These are phyloP conservation scores for Chymomyza procnemis DNA, from an alignment of 2,888 invertebrate species.

Conservation along the genomic window DNA sequence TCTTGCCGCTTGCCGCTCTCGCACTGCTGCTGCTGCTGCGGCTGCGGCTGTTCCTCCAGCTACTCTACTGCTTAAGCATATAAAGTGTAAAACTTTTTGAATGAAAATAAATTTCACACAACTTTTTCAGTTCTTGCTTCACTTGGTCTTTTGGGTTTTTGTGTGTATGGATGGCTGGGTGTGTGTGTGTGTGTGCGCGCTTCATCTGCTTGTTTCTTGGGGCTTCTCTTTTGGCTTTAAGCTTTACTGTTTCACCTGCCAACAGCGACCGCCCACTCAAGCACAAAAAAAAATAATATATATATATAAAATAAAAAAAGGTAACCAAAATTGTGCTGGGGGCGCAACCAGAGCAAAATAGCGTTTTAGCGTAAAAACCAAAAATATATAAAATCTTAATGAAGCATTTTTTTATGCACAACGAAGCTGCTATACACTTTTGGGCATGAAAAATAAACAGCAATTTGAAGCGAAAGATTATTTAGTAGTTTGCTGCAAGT, in stretches of 20 bases:
- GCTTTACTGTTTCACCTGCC: background rate
- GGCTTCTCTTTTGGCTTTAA: background rate
- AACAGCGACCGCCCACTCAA: background rate
- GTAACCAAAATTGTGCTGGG: background rate
- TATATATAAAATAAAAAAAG: background rate
- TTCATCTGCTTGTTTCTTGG: background rate
- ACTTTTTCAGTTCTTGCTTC: conserved; percentile 22
- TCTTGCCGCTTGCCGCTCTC: conserved; percentile 5
- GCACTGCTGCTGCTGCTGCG: background rate
- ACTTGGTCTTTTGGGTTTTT: conserved; percentile 5
- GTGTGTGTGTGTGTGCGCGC: background rate
- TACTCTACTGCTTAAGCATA: conserved; percentile 13
- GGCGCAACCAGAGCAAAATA: conserved; percentile 8
- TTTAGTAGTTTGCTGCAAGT: too few species aligned
- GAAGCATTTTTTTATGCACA: background rate
- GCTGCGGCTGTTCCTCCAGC: background rate
- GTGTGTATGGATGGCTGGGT: too few species aligned
- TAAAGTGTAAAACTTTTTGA: conserved; percentile 67
- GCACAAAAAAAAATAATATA: too few species aligned
- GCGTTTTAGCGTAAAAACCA: conserved; percentile 1
- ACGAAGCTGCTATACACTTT: background rate
- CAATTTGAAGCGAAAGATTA: too few species aligned
- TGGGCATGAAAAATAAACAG: background rate
- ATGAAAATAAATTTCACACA: conserved; percentile 71
- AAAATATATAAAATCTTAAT: background rate